Conservation (phyloP, 2,888 invertebrate genomes). For the Protophormia terraenovae region DNA sequence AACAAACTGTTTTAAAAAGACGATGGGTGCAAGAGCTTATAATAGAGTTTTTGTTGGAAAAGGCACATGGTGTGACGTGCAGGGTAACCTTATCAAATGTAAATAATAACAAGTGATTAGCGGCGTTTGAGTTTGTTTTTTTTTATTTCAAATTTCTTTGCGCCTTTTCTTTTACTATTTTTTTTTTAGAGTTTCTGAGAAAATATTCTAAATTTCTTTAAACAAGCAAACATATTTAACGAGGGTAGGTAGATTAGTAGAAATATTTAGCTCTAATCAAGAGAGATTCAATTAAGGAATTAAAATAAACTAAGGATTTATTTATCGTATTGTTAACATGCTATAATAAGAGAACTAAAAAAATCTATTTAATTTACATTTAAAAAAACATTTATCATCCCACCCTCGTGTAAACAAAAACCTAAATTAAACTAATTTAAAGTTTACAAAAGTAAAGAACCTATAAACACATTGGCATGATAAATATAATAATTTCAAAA, state of each 20-base stretch:
- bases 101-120: constrained; percentile 54
- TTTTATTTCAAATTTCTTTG: neutral
- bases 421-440: no score
- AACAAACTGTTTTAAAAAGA: no score
- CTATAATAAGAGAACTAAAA: no score
- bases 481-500: constrained; percentile 30
- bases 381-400: no score
- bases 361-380: no score
- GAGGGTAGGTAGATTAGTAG: neutral
- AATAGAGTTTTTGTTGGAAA: neutral
- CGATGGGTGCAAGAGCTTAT: neutral
- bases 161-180: neutral
- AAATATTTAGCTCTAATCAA: neutral
- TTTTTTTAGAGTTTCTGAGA: neutral
- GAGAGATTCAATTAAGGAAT: no score
- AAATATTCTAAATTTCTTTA: neutral
- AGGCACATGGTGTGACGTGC: neutral
- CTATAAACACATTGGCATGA: neutral
- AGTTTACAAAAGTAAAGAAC: neutral
- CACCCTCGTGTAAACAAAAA: no score
- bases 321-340: no score
- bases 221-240: neutral
- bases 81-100: constrained; percentile 48
- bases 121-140: constrained; percentile 22
- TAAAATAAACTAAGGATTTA: no score